Base-by-base conservation (phyloP, 2,797 vertebrate species). In the Argya squamiceps region DNA sequence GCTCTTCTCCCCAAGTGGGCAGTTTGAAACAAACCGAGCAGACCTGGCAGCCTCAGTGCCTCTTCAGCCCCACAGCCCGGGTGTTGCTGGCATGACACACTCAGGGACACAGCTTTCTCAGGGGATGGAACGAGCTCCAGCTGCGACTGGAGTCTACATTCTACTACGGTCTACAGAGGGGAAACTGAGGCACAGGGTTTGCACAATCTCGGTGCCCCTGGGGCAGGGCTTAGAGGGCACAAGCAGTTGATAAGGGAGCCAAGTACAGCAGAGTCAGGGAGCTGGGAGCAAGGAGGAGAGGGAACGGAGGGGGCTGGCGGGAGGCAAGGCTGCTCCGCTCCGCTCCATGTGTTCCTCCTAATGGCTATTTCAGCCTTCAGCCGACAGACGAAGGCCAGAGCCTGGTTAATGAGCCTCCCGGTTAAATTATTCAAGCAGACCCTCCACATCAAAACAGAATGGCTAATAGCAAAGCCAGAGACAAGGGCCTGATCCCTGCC, bases 331-430 rank as follows among this genome's bases (percentile, higher is more conserved):
- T 67, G 36, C 20, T 64, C 82, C 2, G 39, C 26, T 34, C n/a
- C 1, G 2, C 9, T 20, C 39, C 1, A 4, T 2, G 4, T 23
- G 58, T 69, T 96, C 74, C 62, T 74, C 50, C 76, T 94, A 92
- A 97, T 92, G 90, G 95, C 91, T 79, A 44, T 86, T 97, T 92
- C 93, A 97, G 97, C 93, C 92, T 93, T 86, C 96, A 94, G 91
- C 71, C 11, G 13, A 69, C 92, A 94, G 96, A 94, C 12, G 84
- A 96, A 96, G 96, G 95, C 96, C 96, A 97, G 95, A 91, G 63
- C 78, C 84, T 44, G 52, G 53, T 53, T 93, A 93, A 96, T 91
- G 96, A 95, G 69, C 89, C 84, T 93, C 78, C 23, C 39, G 64
- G 94, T 63, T 89, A 88, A 93, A 97, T 93, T 91, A 95, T 89